phyloP scores from a whole-genome alignment of 2,797 vertebrate genomes.

The Chanos chanos region DNA sequence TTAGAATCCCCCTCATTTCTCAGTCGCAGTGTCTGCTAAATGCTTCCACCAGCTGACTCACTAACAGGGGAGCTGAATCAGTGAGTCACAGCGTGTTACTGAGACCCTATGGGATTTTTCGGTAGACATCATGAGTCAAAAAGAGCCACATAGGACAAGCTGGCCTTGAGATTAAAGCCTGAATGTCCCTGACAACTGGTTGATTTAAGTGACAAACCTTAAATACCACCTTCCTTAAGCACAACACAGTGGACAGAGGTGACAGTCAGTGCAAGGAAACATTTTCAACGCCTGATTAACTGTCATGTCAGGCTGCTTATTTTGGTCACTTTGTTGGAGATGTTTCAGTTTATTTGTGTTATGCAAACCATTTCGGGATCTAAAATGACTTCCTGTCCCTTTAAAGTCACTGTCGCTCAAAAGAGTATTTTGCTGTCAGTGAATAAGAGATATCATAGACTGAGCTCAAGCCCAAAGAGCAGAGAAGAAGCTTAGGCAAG shows the following conservation, averaged over 20 bases:
- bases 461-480: too few relatives aligned
- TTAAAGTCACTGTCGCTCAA: too few relatives aligned
- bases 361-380: background rate
- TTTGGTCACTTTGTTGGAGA: background rate
- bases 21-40: slow-evolving; percentile 36
- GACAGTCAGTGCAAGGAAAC: background rate
- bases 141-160: background rate
- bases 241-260: slow-evolving; percentile 5
- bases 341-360: background rate
- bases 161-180: slow-evolving; percentile 7
- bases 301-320: slow-evolving; percentile 7
- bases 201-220: background rate
- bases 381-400: too few relatives aligned
- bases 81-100: slow-evolving; percentile 13
- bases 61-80: slow-evolving; percentile 12
- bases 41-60: slow-evolving; percentile 33
- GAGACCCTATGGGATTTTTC: slow-evolving; percentile 4
- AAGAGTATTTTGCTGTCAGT: too few relatives aligned
- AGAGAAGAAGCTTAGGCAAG: too few relatives aligned
- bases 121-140: slow-evolving; percentile 5
- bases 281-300: slow-evolving; percentile 24
- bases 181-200: background rate
- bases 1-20: slow-evolving; percentile 45
- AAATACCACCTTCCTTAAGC: slow-evolving; percentile 1
- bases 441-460: too few relatives aligned